Base-by-base conservation (phyloP, 2,797 vertebrate genomes). In the Onychomys arenicola region DNA sequence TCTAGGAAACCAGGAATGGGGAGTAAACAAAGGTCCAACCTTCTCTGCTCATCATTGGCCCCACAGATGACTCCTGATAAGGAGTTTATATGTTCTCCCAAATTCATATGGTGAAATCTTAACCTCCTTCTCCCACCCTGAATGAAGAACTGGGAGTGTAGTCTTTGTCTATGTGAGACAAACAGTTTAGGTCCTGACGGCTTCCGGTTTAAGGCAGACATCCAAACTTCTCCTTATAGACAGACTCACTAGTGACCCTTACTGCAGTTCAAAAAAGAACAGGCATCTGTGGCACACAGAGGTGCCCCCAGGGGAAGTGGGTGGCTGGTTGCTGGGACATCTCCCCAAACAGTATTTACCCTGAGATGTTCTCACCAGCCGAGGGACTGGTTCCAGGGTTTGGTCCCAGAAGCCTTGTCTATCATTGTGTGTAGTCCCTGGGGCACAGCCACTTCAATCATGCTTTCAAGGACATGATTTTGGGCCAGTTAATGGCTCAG, bases 181-280 rank as follows among this genome's bases (percentile, higher is more conserved):
- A 90, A 65, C 23, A 27, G 27, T 23, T 76, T 43, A 78, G 37
- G 5, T 89, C 63, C 49, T 4, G 37, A 7, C 7, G 57, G 55
- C 0, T 0, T 91, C 78, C 73, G 6, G 14, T 46, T 65, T 61
- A 87, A 75, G 80, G 43, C 34, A 82, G 25, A 55, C 14, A 1
- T 46, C 43, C 61, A 93, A 80, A 90, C 84, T 71, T 67, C 43
- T 80, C 46, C 71, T 71, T 21, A 78, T 73, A 82, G 95, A 78
- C 46, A 65, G 49, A 81, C 13, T 55, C 11, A 1, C 57, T 29
- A 67, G 67, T 65, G 80, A 76, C 12, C 40, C 93, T 69, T 43
- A 23, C 63, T 46, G 32, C 23, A 46, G 17, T 93, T 71, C 82
- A n/a, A 75, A 83, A 92, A 75, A 75, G 85, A 91, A 34, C 17